Conservation (phyloP, 2,113 vertebrate species). For the Eolophus roseicapilla region DNA sequence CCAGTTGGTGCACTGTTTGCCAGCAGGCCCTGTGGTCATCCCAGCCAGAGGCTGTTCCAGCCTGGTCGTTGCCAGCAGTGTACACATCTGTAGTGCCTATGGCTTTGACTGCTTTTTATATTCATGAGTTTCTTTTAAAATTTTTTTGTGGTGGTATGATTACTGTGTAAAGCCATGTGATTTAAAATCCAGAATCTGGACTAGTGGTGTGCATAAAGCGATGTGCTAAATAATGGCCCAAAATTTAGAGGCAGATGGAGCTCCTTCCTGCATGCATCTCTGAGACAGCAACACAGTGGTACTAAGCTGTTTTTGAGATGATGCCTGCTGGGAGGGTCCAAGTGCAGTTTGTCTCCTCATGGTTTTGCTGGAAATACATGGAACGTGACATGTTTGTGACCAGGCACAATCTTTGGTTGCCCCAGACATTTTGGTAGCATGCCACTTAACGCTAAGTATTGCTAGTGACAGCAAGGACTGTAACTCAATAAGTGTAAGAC, state of each 20-base stretch:
- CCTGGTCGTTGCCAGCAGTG: not conserved
- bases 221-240: not conserved
- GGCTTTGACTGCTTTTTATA: not conserved
- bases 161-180: not conserved
- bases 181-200: conserved; percentile 10
- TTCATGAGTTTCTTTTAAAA: conserved; percentile 22
- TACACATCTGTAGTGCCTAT: conserved; percentile 13
- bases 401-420: not conserved
- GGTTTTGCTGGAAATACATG: not conserved
- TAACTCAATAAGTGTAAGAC: not conserved
- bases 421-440: not conserved
- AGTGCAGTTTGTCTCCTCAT: not conserved
- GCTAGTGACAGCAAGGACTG: not conserved
- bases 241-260: not conserved
- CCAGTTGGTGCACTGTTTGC: rapidly evolving
- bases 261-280: not conserved
- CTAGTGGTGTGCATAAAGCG: not conserved
- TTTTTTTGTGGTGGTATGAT: not conserved
- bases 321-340: not conserved
- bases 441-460: rapidly evolving
- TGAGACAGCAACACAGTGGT: not conserved
- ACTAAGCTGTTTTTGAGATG: not conserved
- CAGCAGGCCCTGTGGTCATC: rapidly evolving
- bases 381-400: not conserved
- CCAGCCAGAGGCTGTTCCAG: conserved; percentile 10